Conservation (phyloP, 1,140 invertebrate species). For the Phthorimaea operculella region DNA sequence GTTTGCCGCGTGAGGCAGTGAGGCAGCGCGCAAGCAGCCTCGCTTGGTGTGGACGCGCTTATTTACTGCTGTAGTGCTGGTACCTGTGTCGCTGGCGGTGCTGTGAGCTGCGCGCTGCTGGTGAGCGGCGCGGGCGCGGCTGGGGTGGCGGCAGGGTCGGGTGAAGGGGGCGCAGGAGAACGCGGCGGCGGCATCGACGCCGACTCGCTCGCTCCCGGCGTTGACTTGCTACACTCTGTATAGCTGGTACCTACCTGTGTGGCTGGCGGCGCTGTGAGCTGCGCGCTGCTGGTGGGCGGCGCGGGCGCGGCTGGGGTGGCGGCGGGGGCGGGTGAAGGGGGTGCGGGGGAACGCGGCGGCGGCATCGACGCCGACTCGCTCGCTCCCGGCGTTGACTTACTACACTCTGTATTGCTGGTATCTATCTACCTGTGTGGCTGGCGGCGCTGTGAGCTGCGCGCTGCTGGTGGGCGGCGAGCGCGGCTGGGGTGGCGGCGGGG, state of each 20-base stretch:
- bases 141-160: conserved; percentile 1
- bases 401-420: neutral
- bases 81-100: conserved; percentile 26
- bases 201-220: neutral
- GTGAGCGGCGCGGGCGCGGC: conserved; percentile 18
- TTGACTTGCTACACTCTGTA: neutral
- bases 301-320: conserved; percentile 11
- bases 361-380: conserved; percentile 8
- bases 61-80: neutral
- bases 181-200: conserved; percentile 8
- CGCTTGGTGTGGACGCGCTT: too few species aligned
- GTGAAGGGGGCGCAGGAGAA: conserved; percentile 4
- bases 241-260: conserved; percentile 33
- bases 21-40: too few species aligned
- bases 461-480: conserved; percentile 26
- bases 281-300: conserved; percentile 30
- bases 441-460: conserved; percentile 29
- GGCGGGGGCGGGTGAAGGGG: conserved; percentile 4
- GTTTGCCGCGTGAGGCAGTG: too few species aligned
- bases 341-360: neutral
- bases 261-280: conserved; percentile 28
- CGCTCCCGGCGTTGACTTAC: neutral
- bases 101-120: conserved; percentile 33
- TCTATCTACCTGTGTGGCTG: conserved; percentile 26
- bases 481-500: conserved; percentile 7